Percentiles rank a stretch among this genome's conserved stretches.
Conservation (phyloP, 2,888 invertebrate species). For the Dendrolimus pini region DNA sequence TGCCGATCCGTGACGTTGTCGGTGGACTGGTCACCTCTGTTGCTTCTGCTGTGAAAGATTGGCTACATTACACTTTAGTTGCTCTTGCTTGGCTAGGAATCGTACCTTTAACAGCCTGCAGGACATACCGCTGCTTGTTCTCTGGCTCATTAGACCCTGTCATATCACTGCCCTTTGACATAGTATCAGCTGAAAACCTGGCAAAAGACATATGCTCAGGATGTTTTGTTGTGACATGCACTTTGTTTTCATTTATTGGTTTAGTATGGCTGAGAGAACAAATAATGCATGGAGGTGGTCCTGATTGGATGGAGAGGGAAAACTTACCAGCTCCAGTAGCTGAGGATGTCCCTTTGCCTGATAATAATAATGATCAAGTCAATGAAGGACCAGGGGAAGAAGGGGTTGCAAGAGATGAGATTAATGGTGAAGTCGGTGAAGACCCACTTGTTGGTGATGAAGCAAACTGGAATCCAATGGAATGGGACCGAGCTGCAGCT, state of each 20-base stretch:
- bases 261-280: slow-evolving; percentile 98
- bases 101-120: slow-evolving; percentile 96
- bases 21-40: slow-evolving; percentile 93
- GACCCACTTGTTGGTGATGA: slow-evolving; percentile 82
- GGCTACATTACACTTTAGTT: slow-evolving; percentile 98
- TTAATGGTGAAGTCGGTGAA: slow-evolving; percentile 54
- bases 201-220: slow-evolving; percentile 97
- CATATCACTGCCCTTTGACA: slow-evolving; percentile 91
- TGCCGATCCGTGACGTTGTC: slow-evolving; percentile 94
- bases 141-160: slow-evolving; percentile 92
- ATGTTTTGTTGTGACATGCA: slow-evolving; percentile 97
- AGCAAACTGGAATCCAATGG: slow-evolving; percentile 98
- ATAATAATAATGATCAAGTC: slow-evolving; percentile 67
- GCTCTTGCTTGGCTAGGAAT: slow-evolving; percentile 98
- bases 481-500: slow-evolving; percentile 98
- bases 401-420: slow-evolving; percentile 47
- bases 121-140: slow-evolving; percentile 95
- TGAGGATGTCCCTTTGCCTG: slow-evolving; percentile 59
- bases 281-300: slow-evolving; percentile 97
- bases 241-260: slow-evolving; percentile 96
- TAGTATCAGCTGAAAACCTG: slow-evolving; percentile 94
- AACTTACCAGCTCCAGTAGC: slow-evolving; percentile 68
- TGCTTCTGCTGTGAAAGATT: slow-evolving; percentile 94
- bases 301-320: slow-evolving; percentile 94
- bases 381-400: slow-evolving; percentile 55